These are phyloP conservation scores for Rhodeus uyekii DNA, from an alignment of 2,797 vertebrate genomes.

Conservation along the genomic window DNA sequence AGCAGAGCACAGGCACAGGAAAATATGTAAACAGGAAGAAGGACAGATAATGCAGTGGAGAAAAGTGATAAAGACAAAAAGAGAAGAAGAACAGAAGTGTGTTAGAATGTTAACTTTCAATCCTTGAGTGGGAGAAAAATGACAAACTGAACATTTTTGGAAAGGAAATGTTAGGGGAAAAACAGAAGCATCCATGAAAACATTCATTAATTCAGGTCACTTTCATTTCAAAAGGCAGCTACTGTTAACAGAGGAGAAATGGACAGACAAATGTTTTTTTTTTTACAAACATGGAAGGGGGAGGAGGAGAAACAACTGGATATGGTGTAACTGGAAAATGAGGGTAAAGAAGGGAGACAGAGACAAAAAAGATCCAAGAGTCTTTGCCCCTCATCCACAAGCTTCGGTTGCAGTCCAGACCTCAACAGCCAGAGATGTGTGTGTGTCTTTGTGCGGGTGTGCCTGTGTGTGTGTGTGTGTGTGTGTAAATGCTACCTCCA, in stretches of 20 bases:
- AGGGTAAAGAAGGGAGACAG: neutral
- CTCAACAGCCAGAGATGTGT: constrained; percentile 22
- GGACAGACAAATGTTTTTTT: neutral
- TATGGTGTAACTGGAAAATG: neutral
- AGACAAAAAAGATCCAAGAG: neutral
- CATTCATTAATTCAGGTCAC: neutral
- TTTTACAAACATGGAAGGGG: neutral
- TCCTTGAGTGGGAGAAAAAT: neutral
- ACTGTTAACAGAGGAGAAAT: neutral
- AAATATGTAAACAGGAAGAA: constrained; percentile 49
- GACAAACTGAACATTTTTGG: constrained; percentile 1
- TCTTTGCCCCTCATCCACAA: constrained; percentile 6
- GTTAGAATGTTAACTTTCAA: constrained; percentile 44
- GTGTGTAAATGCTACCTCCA: constrained; percentile 82
- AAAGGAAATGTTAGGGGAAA: neutral
- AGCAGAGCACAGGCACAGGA: neutral
- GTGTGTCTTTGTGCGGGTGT: neutral
- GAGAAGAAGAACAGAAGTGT: constrained; percentile 8
- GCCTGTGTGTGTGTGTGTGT: constrained; percentile 1
- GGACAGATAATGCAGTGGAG: constrained; percentile 12
- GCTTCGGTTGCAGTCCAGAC: constrained; percentile 19
- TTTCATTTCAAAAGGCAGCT: constrained; percentile 1
- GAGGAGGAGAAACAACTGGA: neutral
- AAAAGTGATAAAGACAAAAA: constrained; percentile 8
- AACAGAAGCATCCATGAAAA: neutral